Base-by-base conservation (phyloP, 2,888 invertebrate species). In the Muschampia staudingeri region DNA sequence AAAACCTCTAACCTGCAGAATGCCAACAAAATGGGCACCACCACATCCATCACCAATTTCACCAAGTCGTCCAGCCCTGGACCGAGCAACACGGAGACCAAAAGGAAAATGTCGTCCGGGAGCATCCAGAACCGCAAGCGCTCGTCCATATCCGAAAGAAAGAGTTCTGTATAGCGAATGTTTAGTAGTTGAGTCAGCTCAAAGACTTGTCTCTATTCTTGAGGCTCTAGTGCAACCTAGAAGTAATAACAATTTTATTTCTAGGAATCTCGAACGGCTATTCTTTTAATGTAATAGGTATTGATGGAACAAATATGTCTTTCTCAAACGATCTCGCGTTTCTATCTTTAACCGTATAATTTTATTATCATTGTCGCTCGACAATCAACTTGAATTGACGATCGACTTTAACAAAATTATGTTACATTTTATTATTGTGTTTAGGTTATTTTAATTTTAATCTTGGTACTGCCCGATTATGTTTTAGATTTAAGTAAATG, bases 61-160 rank as follows among this genome's bases (percentile, higher is more conserved):
- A 93, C 87, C 81, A 94, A 94, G 83, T 91, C 94, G 7, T 89
- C 90, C 7, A 94, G 91, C 71, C 92, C 94, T 0, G 94, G 89
- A 0, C 91, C 93, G 2, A 90, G 88, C 76, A 92, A 90, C 52
- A 90, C 88, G 0, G 94, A 95, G 1, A 93, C 94, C 7, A 93
- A 97, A 84, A 90, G 97, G 52, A 96, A 97, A 87, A 97, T 97
- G 93, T 97, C 97, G 0, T 97, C 97, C 37, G 97, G 97, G 5
- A 95, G 94, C 83, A 94, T 95, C 87, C 95, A 95, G 83, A 96
- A 94, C 79, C 93, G 96, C 80, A 97, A 97, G 84, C 92, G 97
- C 3, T 94, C 96, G 0, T 96, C 96, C 6, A 94, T 97, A 88
- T 94, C 96, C 5, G 97, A 97, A 71, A 89, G 97, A 73, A 97